Base-by-base conservation (phyloP, 2,797 vertebrate genomes). In the Betta splendens region DNA sequence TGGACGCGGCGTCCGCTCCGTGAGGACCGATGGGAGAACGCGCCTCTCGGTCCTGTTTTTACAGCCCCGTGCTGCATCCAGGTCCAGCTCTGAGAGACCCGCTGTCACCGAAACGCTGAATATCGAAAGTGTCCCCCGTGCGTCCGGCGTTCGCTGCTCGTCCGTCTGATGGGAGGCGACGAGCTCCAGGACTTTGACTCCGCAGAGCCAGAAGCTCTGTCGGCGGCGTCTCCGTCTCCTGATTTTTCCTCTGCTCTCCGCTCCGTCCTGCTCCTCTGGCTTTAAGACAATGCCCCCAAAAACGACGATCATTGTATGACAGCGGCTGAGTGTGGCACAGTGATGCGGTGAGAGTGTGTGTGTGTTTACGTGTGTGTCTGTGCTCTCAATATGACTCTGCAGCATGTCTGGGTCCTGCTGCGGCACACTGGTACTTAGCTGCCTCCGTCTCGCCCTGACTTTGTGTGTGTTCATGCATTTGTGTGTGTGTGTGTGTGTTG, bases 241-340 rank as follows among this genome's bases (percentile, higher is more conserved):
- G 23, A 57, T 62, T 65, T 72, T 67, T 58, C 69, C 57, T 64
- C 62, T 67, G 61, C 72, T 84, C 71, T 71, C 54, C 37, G 74
- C 74, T 86, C 80, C 69, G 76, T 84, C 73, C 75, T 74, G 62
- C 77, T 84, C 79, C 76, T 81, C 76, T 82, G 76, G 83, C 81
- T 85, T 86, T 85, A 70, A 89, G 77, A 87, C 82, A 83, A 87
- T 88, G 78, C 81, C 73, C 64, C 63, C 53, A 46, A 80, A 84
- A 83, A 65, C 47, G 1, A n/a, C 37, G 66, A 84, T 77, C 51
- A 66, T 76, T 80, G 78, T 77, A 77, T 85, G 73, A 73, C 75
- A 81, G 60, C 78, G 74, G 78, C 59, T 75, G 68, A 70, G 53
- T 57, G 70, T 73, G 58, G 67, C 58, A 50, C 66, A 78, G 80